Evolutionary conservation across 1,140 invertebrate species (phyloP).

Genomic region (Pollicipes pollicipes): DNA sequence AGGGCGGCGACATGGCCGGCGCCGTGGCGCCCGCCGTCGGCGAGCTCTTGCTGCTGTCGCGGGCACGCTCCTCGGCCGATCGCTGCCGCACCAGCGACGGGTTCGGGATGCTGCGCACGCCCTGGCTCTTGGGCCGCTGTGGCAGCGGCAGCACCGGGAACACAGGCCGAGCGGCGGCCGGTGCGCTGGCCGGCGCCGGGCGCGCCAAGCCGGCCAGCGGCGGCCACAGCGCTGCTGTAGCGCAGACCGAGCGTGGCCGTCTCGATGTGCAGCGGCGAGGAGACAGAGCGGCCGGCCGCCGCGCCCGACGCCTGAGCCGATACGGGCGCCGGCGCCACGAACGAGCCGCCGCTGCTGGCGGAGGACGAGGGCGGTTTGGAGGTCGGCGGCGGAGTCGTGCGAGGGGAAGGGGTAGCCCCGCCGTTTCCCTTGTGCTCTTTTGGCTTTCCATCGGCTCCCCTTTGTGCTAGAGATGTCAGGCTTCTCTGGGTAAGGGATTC

Average conservation of each 20-base stretch:
- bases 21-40: neutral
- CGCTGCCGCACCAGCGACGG: neutral
- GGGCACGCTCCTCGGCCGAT: neutral
- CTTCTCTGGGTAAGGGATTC: neutral
- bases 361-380: neutral
- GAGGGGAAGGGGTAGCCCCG: neutral
- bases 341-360: neutral
- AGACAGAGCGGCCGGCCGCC: neutral
- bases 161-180: neutral
- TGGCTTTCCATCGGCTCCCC: neutral
- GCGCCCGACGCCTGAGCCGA: too few relatives aligned
- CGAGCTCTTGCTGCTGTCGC: neutral
- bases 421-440: too few relatives aligned
- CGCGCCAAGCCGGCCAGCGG: neutral
- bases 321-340: neutral
- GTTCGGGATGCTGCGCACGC: neutral
- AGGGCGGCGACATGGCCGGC: neutral
- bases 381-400: neutral
- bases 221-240: neutral
- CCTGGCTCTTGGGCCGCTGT: neutral
- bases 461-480: neutral
- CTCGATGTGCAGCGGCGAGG: neutral
- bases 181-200: neutral
- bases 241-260: neutral
- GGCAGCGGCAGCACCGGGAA: neutral